Base-by-base conservation (phyloP, 2,113 vertebrate genomes). In the Petrocephalus microphthalmus region DNA sequence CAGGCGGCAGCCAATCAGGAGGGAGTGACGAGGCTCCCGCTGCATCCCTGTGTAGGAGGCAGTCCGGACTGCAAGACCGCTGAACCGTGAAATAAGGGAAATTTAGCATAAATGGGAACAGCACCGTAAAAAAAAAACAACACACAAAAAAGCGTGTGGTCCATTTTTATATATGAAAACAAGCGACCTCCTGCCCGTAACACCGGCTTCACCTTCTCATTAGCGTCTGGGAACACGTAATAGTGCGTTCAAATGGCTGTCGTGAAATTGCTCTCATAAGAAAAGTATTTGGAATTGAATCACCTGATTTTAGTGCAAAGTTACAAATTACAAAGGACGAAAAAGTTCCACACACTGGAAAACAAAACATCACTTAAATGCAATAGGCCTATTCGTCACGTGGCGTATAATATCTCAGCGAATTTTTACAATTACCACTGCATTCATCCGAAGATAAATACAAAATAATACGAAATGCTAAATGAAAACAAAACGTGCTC, bases 21-120 rank as follows among this genome's bases (percentile, higher is more conserved):
- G 90, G 89, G 84, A 95, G 94, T 91, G 92, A 93, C 94, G 49
- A 93, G 91, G 92, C 94, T 93, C 93, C 94, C 93, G 92, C 91
- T 47, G 90, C 89, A 91, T 92, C 92, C 87, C 91, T 8, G 90
- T 85, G 92, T 91, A 93, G 93, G 94, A 89, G 89, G 87, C 29
- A 87, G 92, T 93, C 89, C 56, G 84, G 78, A 56, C 84, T 88
- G 74, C 87, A 81, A 88, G 89, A 82, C 87, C 92, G 93, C 90
- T 95, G 93, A 94, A 94, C 93, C 95, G 89, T 95, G 94, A 94
- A 95, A 96, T 93, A 93, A 93, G 92, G 90, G 92, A 71, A 91
- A 91, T 90, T 91, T 84, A 90, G 91, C 91, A 89, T 89, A 89
- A 91, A 91, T 90, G 91, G 92, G 92, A 93, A 90, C 89, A 90